Evolutionary conservation across 2,888 invertebrate species (phyloP).

Genomic region (Aporophyla nigra): DNA sequence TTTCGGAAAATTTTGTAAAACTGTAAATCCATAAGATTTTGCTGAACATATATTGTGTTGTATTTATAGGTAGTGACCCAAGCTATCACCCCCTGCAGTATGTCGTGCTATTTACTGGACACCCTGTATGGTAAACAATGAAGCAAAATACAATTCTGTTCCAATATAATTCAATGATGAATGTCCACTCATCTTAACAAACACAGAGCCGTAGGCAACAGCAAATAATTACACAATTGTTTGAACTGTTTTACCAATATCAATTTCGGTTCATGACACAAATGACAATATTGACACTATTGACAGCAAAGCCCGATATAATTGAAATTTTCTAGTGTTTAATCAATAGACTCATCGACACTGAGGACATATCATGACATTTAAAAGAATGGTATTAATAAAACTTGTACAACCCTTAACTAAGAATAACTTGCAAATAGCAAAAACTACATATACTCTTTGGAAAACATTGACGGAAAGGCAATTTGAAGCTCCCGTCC

Average conservation of each 20-base stretch:
- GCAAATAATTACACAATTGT: conserved; percentile 26
- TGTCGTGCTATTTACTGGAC: too few relatives aligned
- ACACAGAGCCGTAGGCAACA: not conserved
- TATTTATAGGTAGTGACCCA: too few relatives aligned
- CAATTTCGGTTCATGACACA: conserved; percentile 24
- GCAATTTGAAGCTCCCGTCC: not conserved
- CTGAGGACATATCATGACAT: not conserved
- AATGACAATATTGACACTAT: conserved; percentile 3
- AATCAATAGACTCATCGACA: not conserved
- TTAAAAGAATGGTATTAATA: not conserved
- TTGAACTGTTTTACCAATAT: conserved; percentile 28
- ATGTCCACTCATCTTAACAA: conserved; percentile 19
- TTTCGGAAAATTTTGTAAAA: too few relatives aligned
- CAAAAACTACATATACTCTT: not conserved
- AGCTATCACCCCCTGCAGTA: too few relatives aligned
- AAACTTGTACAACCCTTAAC: not conserved
- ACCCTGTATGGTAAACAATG: too few relatives aligned
- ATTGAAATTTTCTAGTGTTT: not conserved
- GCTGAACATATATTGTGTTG: too few relatives aligned
- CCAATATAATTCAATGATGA: not conserved
- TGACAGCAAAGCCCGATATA: conserved; percentile 9
- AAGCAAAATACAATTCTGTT: not conserved
- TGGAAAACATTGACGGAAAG: not conserved
- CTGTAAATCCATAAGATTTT: too few relatives aligned
- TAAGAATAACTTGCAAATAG: not conserved